Base-by-base conservation (phyloP, 2,888 invertebrate species). In the Gastracanthus pulcherrimus region DNA sequence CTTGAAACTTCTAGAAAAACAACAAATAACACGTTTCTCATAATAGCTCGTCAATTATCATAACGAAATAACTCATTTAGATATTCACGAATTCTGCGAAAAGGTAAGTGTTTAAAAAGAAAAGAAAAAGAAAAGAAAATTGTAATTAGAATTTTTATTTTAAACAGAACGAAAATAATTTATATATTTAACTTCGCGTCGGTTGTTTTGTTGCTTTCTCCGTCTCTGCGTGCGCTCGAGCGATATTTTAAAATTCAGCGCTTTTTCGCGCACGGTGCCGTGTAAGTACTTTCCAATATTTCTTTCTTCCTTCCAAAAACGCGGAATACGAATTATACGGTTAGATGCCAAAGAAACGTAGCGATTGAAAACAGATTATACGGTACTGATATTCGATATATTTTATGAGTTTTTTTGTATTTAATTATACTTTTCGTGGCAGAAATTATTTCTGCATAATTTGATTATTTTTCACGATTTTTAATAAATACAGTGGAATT, bases 281-380 rank as follows among this genome's bases (percentile, higher is more conserved):
- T 60, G 62, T 62, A 62, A 62, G 62, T 62, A 31, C 36, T 62
- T 62, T 62, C 62, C 62, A n/a, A 62, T 62, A 62, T 62, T 62
- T 62, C 62, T 62, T 62, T 62, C 55, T 55, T 55, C 23, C 55
- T 55, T 55, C n/a, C 55, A 26, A 55, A n/a, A n/a, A n/a, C n/a
- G n/a, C 45, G n/a, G 45, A 60, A 60, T 60, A 60, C 60, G 60
- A 60, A 60, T 34, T 7, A 13, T 13, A 41, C 41, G 41, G 7
- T 13, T 41, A 41, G 1, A 4, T 9, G 45, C 45, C 16, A 9
- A 5, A 45, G 45, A 5, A 9, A 45, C 5, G 31, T n/a, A 7
- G n/a, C 62, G 62, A 62, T 62, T 31, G 34, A 36, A 62, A 34
- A 19, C 34, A 34, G n/a, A 62, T 62, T 62, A 62, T 31, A 31